These are phyloP conservation scores for Cecropterus lyciades DNA, from an alignment of 1,140 invertebrate genomes.

Conservation along the genomic window DNA sequence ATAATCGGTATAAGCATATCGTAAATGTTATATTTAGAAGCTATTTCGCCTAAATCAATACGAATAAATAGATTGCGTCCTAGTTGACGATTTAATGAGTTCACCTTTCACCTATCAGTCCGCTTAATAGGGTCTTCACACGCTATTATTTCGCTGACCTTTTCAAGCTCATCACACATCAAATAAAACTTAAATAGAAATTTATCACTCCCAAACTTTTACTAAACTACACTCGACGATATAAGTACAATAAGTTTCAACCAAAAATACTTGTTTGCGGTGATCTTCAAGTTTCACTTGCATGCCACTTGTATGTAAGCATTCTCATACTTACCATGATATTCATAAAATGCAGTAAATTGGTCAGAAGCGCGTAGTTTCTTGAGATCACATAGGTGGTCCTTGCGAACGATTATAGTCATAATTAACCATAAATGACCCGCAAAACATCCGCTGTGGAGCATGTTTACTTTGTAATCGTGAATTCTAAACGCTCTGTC, in stretches of 20 bases:
- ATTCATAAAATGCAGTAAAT: constrained; percentile 26
- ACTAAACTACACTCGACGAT: not conserved
- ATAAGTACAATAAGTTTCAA: too few species aligned
- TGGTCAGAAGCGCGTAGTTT: constrained; percentile 1
- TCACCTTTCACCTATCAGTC: too few species aligned
- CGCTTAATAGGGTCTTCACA: too few species aligned
- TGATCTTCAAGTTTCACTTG: not conserved
- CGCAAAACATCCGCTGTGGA: constrained; percentile 17
- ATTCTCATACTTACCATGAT: constrained; percentile 5
- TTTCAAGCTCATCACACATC: not conserved
- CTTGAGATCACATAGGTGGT: constrained; percentile 27
- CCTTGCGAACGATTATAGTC: constrained; percentile 26
- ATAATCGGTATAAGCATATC: too few species aligned
- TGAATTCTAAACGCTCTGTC: constrained; percentile 4
- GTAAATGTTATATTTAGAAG: too few species aligned
- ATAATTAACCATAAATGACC: constrained; percentile 29
- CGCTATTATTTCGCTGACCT: too few species aligned
- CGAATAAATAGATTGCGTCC: too few species aligned
- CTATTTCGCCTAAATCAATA: too few species aligned
- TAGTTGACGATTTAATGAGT: too few species aligned
- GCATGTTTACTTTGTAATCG: constrained; percentile 23
- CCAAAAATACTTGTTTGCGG: not conserved
- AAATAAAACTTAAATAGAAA: not conserved
- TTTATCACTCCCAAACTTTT: not conserved
- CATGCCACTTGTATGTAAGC: not conserved